Evolutionary conservation across 2,888 invertebrate species (phyloP), one percentile per base, ranked within the genome.

Genomic region (Nemotelus pantherinus): DNA sequence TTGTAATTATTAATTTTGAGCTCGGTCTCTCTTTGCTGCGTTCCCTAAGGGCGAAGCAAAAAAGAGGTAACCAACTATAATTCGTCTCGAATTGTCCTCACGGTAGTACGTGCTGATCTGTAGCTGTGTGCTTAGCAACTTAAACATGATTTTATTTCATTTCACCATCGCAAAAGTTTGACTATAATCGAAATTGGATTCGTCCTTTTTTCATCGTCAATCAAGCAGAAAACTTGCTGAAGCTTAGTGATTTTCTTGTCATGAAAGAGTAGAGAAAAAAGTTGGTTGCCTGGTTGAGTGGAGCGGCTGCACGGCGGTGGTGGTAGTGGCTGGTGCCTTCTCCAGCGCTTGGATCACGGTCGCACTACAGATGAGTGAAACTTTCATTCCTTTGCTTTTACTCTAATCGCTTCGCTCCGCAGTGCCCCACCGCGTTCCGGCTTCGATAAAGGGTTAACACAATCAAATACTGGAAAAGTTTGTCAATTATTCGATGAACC

Each of bases 131-230:
- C 71, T 68, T 72, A 63, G 53, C 58, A 75, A 72, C 48, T 60
- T 53, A 48, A 53, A 71, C 76, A 77, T 78, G 76, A 78, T 78
- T 78, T 76, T 78, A 76, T 78, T 76, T 78, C 70, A 76, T 72
- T 72, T 74, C 63, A 60, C 25, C 63, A 71, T 55, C 60, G 48
- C 58, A 64, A 70, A 78, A 77, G 72, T 78, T 78, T 60, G 60
- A 44, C 78, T 76, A 78, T 78, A 78, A 78, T 78, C 76, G 78
- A 78, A 78, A 78, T 78, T 77, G 78, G 77, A 72, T 78, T 77
- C 67, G 50, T 77, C 65, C 76, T 78, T 77, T 77, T 44, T 48
- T 48, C 60, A 48, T 74, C 67, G 43, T 67, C 77, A 78, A 77
- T 77, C 71, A 67, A 76, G 77, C 53, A 67, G 77, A 78, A 78